Conservation (phyloP, 2,797 vertebrate species). For the Diceros bicornis region DNA sequence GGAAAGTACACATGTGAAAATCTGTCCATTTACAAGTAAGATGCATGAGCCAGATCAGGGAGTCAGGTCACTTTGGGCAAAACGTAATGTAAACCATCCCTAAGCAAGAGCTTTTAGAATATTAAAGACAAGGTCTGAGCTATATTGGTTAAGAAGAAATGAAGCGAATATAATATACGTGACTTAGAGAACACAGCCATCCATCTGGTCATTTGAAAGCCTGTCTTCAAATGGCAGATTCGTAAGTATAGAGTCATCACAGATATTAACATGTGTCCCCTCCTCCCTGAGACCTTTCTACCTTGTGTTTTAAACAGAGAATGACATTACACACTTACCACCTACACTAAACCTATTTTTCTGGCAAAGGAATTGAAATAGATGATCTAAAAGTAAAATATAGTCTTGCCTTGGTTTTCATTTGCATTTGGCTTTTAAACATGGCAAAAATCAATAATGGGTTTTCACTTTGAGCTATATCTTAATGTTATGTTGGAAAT, state of each 20-base stretch:
- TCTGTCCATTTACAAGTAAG: neutral
- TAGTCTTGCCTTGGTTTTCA: constrained; percentile 70
- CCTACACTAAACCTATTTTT: neutral
- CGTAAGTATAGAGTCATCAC: neutral
- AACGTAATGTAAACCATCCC: neutral
- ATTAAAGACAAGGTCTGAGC: neutral
- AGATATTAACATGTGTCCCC: neutral
- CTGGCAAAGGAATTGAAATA: constrained; percentile 33
- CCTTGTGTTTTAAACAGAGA: constrained; percentile 40
- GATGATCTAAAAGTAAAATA: constrained; percentile 69
- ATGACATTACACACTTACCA: neutral
- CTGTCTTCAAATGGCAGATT: neutral
- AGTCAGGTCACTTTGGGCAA: neutral
- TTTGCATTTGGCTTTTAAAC: constrained; percentile 85
- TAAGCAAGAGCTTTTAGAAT: neutral
- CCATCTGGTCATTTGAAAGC: neutral
- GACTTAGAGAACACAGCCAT: neutral
- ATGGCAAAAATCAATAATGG: constrained; percentile 79
- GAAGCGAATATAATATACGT: neutral
- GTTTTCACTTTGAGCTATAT: constrained; percentile 84
- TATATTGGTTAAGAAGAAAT: neutral
- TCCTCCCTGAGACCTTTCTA: neutral
- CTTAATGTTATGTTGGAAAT: constrained; percentile 85
- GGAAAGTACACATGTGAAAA: constrained; percentile 19
- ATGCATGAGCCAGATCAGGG: neutral